Evolutionary conservation across 2,797 vertebrate genomes (phyloP).

Genomic region (Eleutherodactylus coqui): DNA sequence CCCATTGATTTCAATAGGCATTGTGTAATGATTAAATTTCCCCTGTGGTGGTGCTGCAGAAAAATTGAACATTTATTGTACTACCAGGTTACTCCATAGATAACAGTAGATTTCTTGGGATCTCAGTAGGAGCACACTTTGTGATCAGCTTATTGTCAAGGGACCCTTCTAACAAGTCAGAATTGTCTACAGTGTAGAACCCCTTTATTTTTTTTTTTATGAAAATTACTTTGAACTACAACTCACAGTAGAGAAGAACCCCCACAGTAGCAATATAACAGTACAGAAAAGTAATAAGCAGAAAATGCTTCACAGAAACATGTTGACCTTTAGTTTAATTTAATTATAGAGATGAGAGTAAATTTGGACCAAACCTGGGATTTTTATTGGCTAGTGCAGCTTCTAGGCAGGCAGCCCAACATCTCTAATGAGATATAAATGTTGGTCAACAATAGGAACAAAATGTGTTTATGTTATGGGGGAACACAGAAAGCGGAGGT

Average conservation of each 20-base stretch:
- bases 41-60: too few species aligned
- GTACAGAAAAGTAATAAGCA: background rate
- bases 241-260: background rate
- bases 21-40: too few species aligned
- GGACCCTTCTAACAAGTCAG: too few species aligned
- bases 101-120: too few species aligned
- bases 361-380: constrained; percentile 28
- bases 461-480: constrained; percentile 11
- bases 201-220: too few species aligned
- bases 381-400: constrained; percentile 42
- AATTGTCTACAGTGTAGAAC: too few species aligned
- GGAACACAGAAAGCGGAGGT: constrained; percentile 15
- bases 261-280: background rate
- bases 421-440: constrained; percentile 57
- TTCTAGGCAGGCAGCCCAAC: constrained; percentile 51
- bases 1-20: too few species aligned
- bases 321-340: constrained; percentile 33
- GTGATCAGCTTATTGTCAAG: too few species aligned
- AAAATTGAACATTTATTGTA: too few species aligned
- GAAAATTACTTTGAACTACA: background rate
- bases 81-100: too few species aligned
- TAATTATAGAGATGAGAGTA: constrained; percentile 41
- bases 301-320: background rate
- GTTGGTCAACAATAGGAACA: constrained; percentile 40
- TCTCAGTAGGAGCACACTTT: too few species aligned